These are phyloP conservation scores for Tragelaphus eurycerus DNA, from an alignment of 2,797 vertebrate species.

Conservation along the genomic window DNA sequence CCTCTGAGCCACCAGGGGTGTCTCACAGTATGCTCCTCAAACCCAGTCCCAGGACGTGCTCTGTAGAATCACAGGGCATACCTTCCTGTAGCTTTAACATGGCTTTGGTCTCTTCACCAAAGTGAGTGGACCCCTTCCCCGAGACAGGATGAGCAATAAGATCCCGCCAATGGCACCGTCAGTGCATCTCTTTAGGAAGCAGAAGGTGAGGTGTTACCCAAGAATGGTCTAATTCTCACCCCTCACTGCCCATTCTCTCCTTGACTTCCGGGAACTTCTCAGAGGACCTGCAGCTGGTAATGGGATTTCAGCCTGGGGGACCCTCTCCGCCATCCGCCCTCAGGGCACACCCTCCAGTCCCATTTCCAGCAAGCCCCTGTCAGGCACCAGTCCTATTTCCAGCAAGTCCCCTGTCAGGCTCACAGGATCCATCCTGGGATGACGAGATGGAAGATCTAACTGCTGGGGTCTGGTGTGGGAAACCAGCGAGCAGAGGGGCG, in stretches of 20 bases:
- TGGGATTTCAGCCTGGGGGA: neutral
- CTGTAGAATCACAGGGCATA: neutral
- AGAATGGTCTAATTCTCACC: neutral
- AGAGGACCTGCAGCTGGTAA: neutral
- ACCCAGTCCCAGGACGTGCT: neutral
- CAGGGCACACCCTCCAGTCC: neutral
- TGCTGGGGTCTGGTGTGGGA: neutral
- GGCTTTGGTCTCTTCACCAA: neutral
- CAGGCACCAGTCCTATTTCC: neutral
- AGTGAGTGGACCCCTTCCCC: neutral
- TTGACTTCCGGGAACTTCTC: neutral
- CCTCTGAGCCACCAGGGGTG: neutral
- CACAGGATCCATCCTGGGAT: neutral
- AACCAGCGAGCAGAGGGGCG: fast-evolving
- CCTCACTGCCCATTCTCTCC: neutral
- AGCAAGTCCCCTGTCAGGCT: neutral
- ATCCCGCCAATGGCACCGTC: neutral
- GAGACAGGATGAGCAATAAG: neutral
- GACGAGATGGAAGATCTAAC: neutral
- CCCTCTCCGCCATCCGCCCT: neutral
- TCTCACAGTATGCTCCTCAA: neutral
- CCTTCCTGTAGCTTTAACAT: neutral
- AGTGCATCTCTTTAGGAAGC: neutral
- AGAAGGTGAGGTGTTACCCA: neutral
- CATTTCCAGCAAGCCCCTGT: neutral